Evolutionary conservation across 2,888 invertebrate species (phyloP), one percentile per base, ranked within the genome.

Genomic region (Rhodophaea formosa): DNA sequence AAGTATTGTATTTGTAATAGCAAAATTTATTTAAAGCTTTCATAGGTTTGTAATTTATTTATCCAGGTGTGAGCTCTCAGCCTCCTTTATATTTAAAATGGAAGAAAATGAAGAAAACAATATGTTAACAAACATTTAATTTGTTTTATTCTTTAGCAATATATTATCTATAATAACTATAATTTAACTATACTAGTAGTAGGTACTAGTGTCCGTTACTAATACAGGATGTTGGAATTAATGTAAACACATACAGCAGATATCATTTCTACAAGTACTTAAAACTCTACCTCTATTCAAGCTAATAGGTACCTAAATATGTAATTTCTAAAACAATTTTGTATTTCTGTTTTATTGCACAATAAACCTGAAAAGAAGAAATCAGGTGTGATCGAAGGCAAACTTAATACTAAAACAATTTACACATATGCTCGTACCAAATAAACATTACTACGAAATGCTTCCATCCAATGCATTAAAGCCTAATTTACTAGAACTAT

Each of bases 111-210:
- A 72, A 75, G 67, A 65, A 63, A 74, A 59, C 10, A 62, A 59
- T 75, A 77, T 85, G 82, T 90, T 89, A 90, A 91, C 90, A 90
- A 90, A 90, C 90, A 90, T 91, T 90, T 90, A 91, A 85, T 91
- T 88, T 82, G 56, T 60, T 85, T 80, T 82, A 81, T 84, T 86
- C 74, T 86, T 88, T 87, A 91, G 84, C 83, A 88, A 91, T 91
- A 91, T 91, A 91, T 90, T 91, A 91, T 88, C 86, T 90, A 79
- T 86, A 84, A 84, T 88, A 85, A 85, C 78, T 87, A 84, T 86
- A 84, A 86, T 87, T 89, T 87, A 87, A 83, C 90, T 90, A 88
- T 80, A 74, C 35, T 76, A 77, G 75, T 82, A 80, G 77, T 81
- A 77, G 80, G 75, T 79, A 77, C 72, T 74, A 79, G 71, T 74